phyloP scores from a whole-genome alignment of 1,140 invertebrate genomes.

The Marisa cornuarietis region DNA sequence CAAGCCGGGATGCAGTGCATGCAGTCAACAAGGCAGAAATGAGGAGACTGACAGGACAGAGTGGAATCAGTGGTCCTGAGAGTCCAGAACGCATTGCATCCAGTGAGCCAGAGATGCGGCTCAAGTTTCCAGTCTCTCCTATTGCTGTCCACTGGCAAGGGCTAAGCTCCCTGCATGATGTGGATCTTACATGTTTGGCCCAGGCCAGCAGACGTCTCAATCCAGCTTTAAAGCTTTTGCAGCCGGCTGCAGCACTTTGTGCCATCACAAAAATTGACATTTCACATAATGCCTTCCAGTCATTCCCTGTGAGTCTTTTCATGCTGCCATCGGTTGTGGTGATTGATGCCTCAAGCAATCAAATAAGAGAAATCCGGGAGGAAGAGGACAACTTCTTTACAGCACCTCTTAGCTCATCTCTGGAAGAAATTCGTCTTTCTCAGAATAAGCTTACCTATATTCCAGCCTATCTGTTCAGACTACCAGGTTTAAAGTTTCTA shows the following conservation, averaged over 20 bases:
- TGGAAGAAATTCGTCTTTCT: conserved; percentile 90
- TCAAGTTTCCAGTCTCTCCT: conserved; percentile 84
- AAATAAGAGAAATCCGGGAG: conserved; percentile 78
- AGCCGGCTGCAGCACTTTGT: conserved; percentile 75
- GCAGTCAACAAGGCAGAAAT: conserved; percentile 46
- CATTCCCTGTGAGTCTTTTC: conserved; percentile 84
- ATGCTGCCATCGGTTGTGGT: conserved; percentile 81
- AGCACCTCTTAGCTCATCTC: conserved; percentile 69
- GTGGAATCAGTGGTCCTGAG: conserved; percentile 22
- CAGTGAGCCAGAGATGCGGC: conserved; percentile 57
- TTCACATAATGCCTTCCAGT: conserved; percentile 86
- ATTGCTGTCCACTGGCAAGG: conserved; percentile 95
- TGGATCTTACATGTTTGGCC: conserved; percentile 82
- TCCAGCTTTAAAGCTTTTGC: conserved; percentile 32
- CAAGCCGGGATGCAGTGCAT: conserved; percentile 42
- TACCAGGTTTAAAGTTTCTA: conserved; percentile 82
- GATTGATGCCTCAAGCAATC: conserved; percentile 88
- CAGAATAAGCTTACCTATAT: conserved; percentile 86
- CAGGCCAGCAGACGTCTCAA: conserved; percentile 63
- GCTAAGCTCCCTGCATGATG: conserved; percentile 72
- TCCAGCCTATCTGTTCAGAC: conserved; percentile 81
- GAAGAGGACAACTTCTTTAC: conserved; percentile 25
- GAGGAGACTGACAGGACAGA: conserved; percentile 28
- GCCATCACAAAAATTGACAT: conserved; percentile 94
- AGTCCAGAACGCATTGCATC: conserved; percentile 35